phyloP scores from a whole-genome alignment of 2,888 invertebrate species.

The Lottia gigantea region DNA sequence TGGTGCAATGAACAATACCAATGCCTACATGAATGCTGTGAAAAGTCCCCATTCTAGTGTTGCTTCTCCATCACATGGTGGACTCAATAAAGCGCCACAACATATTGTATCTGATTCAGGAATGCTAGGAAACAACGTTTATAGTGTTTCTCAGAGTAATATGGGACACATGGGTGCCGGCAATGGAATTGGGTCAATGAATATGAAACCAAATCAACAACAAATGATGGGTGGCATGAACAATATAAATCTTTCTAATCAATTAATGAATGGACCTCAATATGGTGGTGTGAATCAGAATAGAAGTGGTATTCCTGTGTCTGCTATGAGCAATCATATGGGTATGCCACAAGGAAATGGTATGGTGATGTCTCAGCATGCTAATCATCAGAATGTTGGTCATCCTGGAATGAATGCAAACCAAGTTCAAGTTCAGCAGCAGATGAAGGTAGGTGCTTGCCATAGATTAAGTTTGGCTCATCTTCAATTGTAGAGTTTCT shows the following conservation, averaged over 20 bases:
- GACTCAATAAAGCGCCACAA: conserved; percentile 38
- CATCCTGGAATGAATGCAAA: conserved; percentile 47
- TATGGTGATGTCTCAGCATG: conserved; percentile 41
- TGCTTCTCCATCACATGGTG: conserved; percentile 57
- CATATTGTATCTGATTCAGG: conserved; percentile 25
- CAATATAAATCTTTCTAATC: conserved; percentile 41
- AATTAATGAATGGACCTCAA: conserved; percentile 65
- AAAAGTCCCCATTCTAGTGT: conserved; percentile 59
- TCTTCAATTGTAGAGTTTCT: neutral
- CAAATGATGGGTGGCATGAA: conserved; percentile 38
- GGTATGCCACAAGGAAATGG: conserved; percentile 37
- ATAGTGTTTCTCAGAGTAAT: conserved; percentile 2
- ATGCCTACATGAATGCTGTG: conserved; percentile 45
- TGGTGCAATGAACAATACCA: conserved; percentile 34
- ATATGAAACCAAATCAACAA: conserved; percentile 28
- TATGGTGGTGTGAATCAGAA: conserved; percentile 45
- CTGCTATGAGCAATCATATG: conserved; percentile 39
- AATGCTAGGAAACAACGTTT: conserved; percentile 5
- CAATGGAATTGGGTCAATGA: conserved; percentile 4
- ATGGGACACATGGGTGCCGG: conserved; percentile 8
- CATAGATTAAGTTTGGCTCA: neutral
- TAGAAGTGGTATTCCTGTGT: conserved; percentile 30
- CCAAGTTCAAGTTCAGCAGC: conserved; percentile 40
- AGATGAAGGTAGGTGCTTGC: conserved; percentile 49
- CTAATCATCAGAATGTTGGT: conserved; percentile 45